Evolutionary conservation across 2,888 invertebrate genomes (phyloP), one percentile per base, ranked within the genome.

Genomic region (Epiblema foenella): DNA sequence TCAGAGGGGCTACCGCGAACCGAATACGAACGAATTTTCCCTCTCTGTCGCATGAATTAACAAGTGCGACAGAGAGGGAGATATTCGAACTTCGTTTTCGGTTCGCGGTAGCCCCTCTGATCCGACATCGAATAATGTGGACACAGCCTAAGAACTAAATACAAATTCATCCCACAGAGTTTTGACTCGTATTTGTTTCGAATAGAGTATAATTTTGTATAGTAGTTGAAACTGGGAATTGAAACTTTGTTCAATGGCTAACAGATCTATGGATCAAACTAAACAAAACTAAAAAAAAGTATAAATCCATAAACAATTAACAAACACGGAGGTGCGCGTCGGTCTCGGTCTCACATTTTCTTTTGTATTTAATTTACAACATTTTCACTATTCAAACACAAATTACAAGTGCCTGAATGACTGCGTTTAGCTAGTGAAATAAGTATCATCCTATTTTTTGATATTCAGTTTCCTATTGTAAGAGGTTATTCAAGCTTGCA

Each of bases 401-500:
- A 62, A 11, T 15, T 29, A 49, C 5, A 46, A 46, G 18, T 15
- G 18, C 39, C n/a, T 39, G 18, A 18, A 49, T 62, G 33, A 51
- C 29, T 33, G 64, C 12, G 29, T 39, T n/a, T 20, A 39, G 11
- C 29, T 17, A 11, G 20, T 54, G 52, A 20, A 54, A 54, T 54
- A 20, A 39, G 24, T 29, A 39, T 52, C 54, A 29, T 42, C 15
- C 37, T 15, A 20, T 52, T 9, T 63, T 18, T 9, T 64, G 8
- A 49, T 17, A 11, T 49, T 37, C 49, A 66, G 63, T 59, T 72
- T 70, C 63, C 68, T 68, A 63, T 63, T 63, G 56, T 64, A 63
- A 73, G 57, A 70, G 70, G 70, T 71, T 71, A 71, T 71, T 66
- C 11, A 24, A 71, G 29, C 49, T 62, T 52, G 49, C 39, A 62